Evolutionary conservation across 2,113 vertebrate species (phyloP).

Genomic region (Pogona vitticeps): DNA sequence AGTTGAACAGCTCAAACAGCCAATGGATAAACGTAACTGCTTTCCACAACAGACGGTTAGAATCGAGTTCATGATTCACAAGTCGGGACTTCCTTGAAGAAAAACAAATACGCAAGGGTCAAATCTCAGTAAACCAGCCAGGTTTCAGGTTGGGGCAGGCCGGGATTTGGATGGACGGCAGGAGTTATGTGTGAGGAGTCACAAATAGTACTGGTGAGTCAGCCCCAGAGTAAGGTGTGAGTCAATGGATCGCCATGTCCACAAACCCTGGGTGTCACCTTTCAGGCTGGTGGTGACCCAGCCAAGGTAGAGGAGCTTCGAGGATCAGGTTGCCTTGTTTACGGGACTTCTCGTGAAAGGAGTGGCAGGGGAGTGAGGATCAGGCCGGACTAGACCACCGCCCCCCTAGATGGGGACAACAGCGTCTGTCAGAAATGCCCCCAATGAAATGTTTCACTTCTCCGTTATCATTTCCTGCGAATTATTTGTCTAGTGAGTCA

Average conservation of each 20-base stretch:
- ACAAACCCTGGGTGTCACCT: background rate
- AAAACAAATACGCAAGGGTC: too few species aligned
- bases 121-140: background rate
- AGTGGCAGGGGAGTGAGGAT: background rate
- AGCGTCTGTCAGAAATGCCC: background rate
- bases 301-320: rapidly evolving
- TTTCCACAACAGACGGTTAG: too few species aligned
- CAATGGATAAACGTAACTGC: too few species aligned
- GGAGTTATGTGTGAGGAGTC: rapidly evolving
- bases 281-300: background rate
- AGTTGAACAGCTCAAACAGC: too few species aligned
- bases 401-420: rapidly evolving
- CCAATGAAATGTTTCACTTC: background rate
- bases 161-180: background rate
- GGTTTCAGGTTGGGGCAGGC: background rate
- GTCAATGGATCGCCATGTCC: rapidly evolving
- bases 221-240: rapidly evolving
- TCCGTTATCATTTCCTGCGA: background rate
- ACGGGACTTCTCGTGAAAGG: background rate
- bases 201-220: rapidly evolving
- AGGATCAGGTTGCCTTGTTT: background rate
- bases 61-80: too few species aligned
- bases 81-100: too few species aligned
- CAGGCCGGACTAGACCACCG: background rate
- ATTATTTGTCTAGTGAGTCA: too few species aligned